Evolutionary conservation across 1,140 invertebrate genomes (phyloP).

Genomic region (Zaprionus davidi): DNA sequence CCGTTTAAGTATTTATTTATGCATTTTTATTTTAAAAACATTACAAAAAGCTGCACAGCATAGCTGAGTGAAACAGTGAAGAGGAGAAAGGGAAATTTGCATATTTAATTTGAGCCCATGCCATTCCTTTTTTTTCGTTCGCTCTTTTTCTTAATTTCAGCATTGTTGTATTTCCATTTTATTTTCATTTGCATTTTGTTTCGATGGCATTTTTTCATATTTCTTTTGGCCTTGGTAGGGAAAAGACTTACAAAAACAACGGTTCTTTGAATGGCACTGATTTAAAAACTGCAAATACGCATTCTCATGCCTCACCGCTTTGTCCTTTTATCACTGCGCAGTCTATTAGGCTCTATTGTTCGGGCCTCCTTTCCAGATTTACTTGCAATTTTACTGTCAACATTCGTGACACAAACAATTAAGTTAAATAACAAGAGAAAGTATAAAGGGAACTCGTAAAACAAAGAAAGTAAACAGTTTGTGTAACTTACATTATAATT

Average conservation of each 20-base stretch:
- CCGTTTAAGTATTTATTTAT: conserved; percentile 62
- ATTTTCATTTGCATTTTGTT: conserved; percentile 50
- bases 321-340: conserved; percentile 18
- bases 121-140: conserved; percentile 19
- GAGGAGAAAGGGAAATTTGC: conserved; percentile 52
- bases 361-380: not conserved
- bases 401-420: conserved; percentile 5
- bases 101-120: conserved; percentile 70
- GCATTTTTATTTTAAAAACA: conserved; percentile 65
- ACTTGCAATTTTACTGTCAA: not conserved
- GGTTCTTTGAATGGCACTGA: conserved; percentile 50
- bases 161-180: conserved; percentile 53
- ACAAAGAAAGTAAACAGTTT: conserved; percentile 1
- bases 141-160: conserved; percentile 44
- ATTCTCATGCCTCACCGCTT: conserved; percentile 19
- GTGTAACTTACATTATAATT: not conserved
- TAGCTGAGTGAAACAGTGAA: conserved; percentile 12
- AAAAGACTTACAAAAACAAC: conserved; percentile 29
- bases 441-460: not conserved
- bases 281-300: conserved; percentile 64
- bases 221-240: conserved; percentile 43
- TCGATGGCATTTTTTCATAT: conserved; percentile 33
- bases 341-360: conserved; percentile 36
- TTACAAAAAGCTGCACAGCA: conserved; percentile 24
- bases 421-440: not conserved